phyloP scores from a whole-genome alignment of 2,888 invertebrate genomes.

The Nymphalis c-album region DNA sequence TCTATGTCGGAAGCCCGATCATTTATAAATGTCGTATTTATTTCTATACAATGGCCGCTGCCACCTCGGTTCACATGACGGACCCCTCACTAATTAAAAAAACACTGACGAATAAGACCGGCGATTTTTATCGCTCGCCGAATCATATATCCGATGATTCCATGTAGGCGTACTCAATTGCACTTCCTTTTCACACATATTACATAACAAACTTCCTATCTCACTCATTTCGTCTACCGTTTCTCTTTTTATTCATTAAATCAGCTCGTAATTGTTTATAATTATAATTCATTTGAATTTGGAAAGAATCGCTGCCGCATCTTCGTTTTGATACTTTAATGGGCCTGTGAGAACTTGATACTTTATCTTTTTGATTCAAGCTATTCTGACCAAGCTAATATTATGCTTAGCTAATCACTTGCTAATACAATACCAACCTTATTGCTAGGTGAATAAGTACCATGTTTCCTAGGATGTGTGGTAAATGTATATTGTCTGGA shows the following conservation, averaged over 20 bases:
- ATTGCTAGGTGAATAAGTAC: background rate
- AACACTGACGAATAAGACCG: slow-evolving; percentile 78
- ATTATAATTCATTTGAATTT: slow-evolving; percentile 77
- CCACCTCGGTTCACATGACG: slow-evolving; percentile 74
- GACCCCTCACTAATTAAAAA: slow-evolving; percentile 80
- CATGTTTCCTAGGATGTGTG: slow-evolving; percentile 2
- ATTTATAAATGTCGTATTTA: slow-evolving; percentile 74
- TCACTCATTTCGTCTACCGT: slow-evolving; percentile 57
- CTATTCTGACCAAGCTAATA: slow-evolving; percentile 20
- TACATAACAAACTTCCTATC: slow-evolving; percentile 48
- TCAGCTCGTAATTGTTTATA: slow-evolving; percentile 75
- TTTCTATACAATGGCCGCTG: slow-evolving; percentile 70
- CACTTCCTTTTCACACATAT: slow-evolving; percentile 60
- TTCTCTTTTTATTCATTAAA: slow-evolving; percentile 71
- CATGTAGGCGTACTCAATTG: slow-evolving; percentile 72
- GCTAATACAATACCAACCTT: slow-evolving; percentile 33
- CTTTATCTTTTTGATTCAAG: slow-evolving; percentile 56
- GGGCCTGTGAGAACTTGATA: slow-evolving; percentile 69
- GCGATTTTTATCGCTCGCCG: slow-evolving; percentile 79
- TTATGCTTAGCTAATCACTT: slow-evolving; percentile 6
- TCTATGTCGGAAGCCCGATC: slow-evolving; percentile 59
- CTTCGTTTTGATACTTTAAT: slow-evolving; percentile 71
- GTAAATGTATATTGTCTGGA: slow-evolving; percentile 41
- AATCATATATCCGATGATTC: slow-evolving; percentile 74
- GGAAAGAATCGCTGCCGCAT: slow-evolving; percentile 59